Conservation (phyloP, 1,140 invertebrate genomes). For the Drosophila fuyamai region DNA sequence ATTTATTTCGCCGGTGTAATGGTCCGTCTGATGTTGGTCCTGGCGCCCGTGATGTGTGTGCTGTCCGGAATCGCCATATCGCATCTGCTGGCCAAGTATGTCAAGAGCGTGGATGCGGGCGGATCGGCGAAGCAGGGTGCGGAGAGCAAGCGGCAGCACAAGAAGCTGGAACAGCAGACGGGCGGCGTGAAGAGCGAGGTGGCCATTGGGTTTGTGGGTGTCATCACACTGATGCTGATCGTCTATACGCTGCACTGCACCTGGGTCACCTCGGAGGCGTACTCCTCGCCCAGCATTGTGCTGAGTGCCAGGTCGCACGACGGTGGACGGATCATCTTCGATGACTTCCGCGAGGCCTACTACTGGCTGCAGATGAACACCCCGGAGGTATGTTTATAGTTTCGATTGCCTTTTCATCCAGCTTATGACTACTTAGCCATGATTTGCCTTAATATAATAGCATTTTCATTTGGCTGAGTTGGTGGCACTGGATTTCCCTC, state of each 20-base stretch:
- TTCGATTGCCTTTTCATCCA: neutral
- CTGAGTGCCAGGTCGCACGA: constrained; percentile 97
- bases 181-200: constrained; percentile 96
- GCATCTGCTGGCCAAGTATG: constrained; percentile 94
- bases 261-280: constrained; percentile 99
- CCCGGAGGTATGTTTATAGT: constrained; percentile 87
- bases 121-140: constrained; percentile 68
- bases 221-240: constrained; percentile 94
- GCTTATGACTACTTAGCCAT: neutral
- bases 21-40: constrained; percentile 98
- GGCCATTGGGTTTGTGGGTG: constrained; percentile 92
- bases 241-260: constrained; percentile 98
- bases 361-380: constrained; percentile 99
- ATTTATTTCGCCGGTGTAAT: constrained; percentile 99
- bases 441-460: too few species aligned
- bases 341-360: constrained; percentile 98
- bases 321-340: constrained; percentile 97
- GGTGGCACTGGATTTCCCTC: neutral
- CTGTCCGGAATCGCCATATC: constrained; percentile 97
- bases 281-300: constrained; percentile 98
- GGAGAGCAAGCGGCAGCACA: constrained; percentile 86
- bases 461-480: neutral
- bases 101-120: constrained; percentile 92
- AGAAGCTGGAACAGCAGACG: constrained; percentile 91
- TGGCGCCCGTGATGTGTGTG: constrained; percentile 99